A percentile compares a stretch with the other conserved stretches of the same genome.
Evolutionary conservation across 2,888 invertebrate species (phyloP).

Genomic region (Scaptomyza tumidula): DNA sequence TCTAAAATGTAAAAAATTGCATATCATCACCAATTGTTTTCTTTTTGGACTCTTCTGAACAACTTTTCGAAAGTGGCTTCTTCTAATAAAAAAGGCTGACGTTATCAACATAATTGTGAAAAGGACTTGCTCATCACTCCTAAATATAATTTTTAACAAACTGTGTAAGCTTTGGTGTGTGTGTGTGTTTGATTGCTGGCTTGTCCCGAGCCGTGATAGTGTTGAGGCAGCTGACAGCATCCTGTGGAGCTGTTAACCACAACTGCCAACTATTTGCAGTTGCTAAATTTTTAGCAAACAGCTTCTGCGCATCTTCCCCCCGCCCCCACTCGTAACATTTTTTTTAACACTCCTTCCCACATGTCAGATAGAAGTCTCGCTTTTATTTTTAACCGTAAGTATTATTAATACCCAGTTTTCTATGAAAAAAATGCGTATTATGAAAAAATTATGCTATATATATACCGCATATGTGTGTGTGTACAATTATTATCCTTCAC

Average conservation of each 20-base stretch:
- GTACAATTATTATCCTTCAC: conserved; percentile 79
- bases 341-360: conserved; percentile 4
- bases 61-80: no score
- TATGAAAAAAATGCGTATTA: conserved; percentile 44
- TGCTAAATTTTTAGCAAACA: conserved; percentile 38
- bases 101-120: no score
- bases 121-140: background rate
- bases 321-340: background rate
- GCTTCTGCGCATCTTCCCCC: background rate
- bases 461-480: conserved; percentile 36
- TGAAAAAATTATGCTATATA: conserved; percentile 53
- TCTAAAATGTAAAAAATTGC: no score
- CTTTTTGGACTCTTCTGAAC: no score
- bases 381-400: conserved; percentile 78
- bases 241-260: conserved; percentile 33
- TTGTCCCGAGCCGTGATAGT: conserved; percentile 31
- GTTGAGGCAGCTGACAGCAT: conserved; percentile 45
- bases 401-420: conserved; percentile 78
- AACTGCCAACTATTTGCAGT: conserved; percentile 41
- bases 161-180: background rate
- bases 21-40: no score
- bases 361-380: conserved; percentile 64
- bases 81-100: no score
- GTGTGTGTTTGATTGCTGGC: conserved; percentile 4
- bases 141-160: background rate